phyloP scores from a whole-genome alignment of 2,888 invertebrate species.

The Cephalotes varians region DNA sequence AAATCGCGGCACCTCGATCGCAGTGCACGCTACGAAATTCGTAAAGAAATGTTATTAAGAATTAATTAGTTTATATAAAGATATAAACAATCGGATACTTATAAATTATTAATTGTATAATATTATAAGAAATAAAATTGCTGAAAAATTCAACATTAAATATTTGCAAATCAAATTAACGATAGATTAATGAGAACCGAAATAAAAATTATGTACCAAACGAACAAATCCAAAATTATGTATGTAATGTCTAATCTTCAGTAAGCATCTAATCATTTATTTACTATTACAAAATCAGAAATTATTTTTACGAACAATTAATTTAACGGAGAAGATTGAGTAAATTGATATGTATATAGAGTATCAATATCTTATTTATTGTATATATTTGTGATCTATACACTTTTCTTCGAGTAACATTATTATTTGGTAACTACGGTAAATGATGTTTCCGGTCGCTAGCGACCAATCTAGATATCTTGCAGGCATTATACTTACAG shows the following conservation, averaged over 20 bases:
- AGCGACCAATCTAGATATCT: conserved; percentile 68
- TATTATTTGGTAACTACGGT: conserved; percentile 73
- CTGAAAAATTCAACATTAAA: background rate
- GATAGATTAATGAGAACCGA: background rate
- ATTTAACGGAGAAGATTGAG: background rate
- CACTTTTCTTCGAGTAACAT: conserved; percentile 73
- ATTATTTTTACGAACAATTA: background rate
- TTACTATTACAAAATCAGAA: background rate
- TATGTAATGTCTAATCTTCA: no score
- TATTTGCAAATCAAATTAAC: background rate
- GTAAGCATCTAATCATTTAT: background rate
- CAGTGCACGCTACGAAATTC: background rate
- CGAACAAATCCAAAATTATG: no score
- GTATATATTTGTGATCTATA: conserved; percentile 74
- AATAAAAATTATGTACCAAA: no score
- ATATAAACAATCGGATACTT: background rate
- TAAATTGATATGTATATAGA: conserved; percentile 53
- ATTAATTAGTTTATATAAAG: background rate
- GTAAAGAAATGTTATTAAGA: background rate
- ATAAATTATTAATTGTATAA: background rate
- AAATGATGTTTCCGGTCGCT: conserved; percentile 65
- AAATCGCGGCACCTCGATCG: background rate
- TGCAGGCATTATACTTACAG: conserved; percentile 72
- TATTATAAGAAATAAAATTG: background rate
- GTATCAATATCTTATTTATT: conserved; percentile 77